Evolutionary conservation across 2,888 invertebrate genomes (phyloP).

Genomic region (Amphiduros pacificus): DNA sequence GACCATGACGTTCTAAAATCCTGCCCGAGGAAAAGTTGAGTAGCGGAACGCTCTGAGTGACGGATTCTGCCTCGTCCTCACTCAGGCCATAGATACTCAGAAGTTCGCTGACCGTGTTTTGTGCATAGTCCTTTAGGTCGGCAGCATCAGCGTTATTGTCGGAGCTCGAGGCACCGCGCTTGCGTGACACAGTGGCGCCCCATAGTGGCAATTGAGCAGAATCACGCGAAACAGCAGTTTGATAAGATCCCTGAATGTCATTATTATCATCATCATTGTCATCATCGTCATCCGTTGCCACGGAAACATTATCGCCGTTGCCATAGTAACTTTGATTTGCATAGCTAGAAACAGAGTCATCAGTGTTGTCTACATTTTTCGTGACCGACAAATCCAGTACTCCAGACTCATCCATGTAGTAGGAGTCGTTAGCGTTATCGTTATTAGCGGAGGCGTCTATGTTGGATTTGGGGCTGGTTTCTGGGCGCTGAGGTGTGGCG

Average conservation of each 20-base stretch:
- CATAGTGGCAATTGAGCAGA: no score
- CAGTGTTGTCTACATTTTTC: constrained; percentile 28
- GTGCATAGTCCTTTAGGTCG: constrained; percentile 75
- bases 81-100: constrained; percentile 77
- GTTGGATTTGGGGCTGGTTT: no score
- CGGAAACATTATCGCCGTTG: background rate
- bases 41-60: constrained; percentile 67
- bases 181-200: background rate
- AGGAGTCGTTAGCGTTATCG: constrained; percentile 38
- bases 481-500: no score
- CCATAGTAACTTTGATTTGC: background rate
- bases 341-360: background rate
- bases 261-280: background rate
- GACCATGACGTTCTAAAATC: constrained; percentile 37
- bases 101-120: constrained; percentile 78
- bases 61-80: constrained; percentile 73
- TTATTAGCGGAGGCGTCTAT: constrained; percentile 20
- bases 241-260: no score
- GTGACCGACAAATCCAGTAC: constrained; percentile 62
- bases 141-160: constrained; percentile 65
- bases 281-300: background rate
- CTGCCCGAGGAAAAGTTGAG: constrained; percentile 72
- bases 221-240: no score
- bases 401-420: constrained; percentile 45
- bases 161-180: background rate